Evolutionary conservation across 2,797 vertebrate species (phyloP), one percentile per base, ranked within the genome.

Genomic region (Bradypus variegatus): DNA sequence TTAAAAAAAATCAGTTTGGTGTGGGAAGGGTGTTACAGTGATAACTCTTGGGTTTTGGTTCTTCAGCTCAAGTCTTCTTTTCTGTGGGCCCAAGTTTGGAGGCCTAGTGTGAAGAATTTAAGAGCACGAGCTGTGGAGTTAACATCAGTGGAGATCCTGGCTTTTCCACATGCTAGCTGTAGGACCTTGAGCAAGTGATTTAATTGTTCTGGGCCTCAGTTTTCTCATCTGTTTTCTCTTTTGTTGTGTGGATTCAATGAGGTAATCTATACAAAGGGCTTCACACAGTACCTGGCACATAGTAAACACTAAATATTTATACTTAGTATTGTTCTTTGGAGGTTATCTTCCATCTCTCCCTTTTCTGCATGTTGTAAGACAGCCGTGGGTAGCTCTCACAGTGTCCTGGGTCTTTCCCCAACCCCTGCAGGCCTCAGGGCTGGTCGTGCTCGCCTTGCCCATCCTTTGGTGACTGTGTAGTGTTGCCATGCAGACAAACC

Each of bases 361-460:
- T n/a, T 33, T 31, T 60, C 67, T n/a, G 1, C 9, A 0, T 6
- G 67, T 23, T 8, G 53, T 15, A 5, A 76, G 81, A 50, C 0
- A 0, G 55, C 55, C 36, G 41, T n/a, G 53, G 8, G 29, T 23
- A 73, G 50, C 21, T 11, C 5, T 45, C 53, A 1, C 10, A 1
- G 2, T 19, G 36, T 11, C 1, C 55, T 6, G 27, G 0, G 36
- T 36, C 80, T 48, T 11, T 19, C 29, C 36, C 23, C 25, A 3
- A 50, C 5, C 6, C 65, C 79, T 36, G 55, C 25, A 12, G 18
- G 88, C 8, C 64, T n/a, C 48, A 69, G 13, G 3, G 3, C 13
- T 38, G 25, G 5, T 12, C 70, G 84, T 1, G 0, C 70, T 77
- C 1, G 0, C 64, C 78, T 7, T 25, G 21, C 16, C 23, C 29